Evolutionary conservation across 2,113 vertebrate genomes (phyloP).

Genomic region (Cyrtonyx montezumae): DNA sequence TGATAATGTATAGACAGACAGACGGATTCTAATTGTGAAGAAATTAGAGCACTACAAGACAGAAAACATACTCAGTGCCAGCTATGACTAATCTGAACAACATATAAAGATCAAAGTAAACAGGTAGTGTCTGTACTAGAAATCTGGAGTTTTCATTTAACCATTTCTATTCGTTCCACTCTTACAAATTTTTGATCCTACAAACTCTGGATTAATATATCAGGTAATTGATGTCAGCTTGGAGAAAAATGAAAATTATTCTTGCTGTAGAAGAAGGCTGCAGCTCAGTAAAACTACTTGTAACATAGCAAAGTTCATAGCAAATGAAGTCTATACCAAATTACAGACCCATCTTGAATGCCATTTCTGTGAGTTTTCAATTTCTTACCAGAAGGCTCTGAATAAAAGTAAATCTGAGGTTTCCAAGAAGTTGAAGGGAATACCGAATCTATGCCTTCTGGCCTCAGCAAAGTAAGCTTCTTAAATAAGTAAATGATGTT

Average conservation of each 20-base stretch:
- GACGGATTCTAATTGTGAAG: not conserved
- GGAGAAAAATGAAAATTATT: not conserved
- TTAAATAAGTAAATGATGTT: not conserved
- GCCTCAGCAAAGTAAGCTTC: not conserved
- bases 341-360: not conserved
- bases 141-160: not conserved
- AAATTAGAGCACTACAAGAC: not conserved
- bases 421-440: not conserved
- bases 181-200: not conserved
- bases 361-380: not conserved
- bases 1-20: not conserved
- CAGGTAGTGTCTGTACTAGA: not conserved
- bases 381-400: not conserved
- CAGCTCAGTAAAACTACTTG: not conserved
- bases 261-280: not conserved
- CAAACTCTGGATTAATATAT: not conserved
- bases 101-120: not conserved
- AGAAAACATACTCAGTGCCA: not conserved
- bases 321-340: not conserved
- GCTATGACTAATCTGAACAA: not conserved
- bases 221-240: not conserved
- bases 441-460: not conserved
- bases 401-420: not conserved
- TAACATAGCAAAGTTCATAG: not conserved
- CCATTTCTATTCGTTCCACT: not conserved